Conservation (phyloP, 37 sponge, comb jelly and placozoan genomes). For the Bolinopsis microptera region DNA sequence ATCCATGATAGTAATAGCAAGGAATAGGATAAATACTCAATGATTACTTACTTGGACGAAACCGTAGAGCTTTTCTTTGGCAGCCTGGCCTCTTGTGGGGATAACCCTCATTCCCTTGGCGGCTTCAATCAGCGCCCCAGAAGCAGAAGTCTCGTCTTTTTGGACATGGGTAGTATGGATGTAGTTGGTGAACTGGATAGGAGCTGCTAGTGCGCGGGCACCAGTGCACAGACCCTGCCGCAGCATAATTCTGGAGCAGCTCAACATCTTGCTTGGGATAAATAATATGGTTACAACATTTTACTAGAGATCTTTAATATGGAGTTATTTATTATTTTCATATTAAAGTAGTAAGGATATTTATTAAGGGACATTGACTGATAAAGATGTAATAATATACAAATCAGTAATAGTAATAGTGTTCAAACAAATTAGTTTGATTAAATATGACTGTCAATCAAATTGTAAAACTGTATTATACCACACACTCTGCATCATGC, state of each 20-base stretch:
- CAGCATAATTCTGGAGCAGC: neutral
- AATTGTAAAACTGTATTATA: neutral
- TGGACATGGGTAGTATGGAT: conserved; percentile 43
- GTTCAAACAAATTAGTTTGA: too few species aligned
- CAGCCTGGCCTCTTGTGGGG: conserved; percentile 60
- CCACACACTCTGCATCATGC: too few species aligned
- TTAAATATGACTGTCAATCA: neutral
- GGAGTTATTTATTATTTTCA: too few species aligned
- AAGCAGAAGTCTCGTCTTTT: neutral
- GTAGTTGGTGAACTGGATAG: neutral
- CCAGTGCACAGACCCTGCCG: neutral
- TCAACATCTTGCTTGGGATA: conserved; percentile 20
- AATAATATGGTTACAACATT: neutral
- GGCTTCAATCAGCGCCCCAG: conserved; percentile 12
- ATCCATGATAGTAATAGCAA: too few species aligned
- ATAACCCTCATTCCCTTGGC: conserved; percentile 56
- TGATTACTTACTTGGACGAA: conserved; percentile 49
- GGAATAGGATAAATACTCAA: too few species aligned
- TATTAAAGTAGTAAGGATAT: too few species aligned
- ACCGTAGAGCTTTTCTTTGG: conserved; percentile 61
- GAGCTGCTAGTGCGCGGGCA: conserved; percentile 9
- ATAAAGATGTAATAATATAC: too few species aligned
- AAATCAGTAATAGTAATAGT: too few species aligned
- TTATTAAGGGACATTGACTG: too few species aligned
- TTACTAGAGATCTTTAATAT: neutral